Evolutionary conservation across 2,113 vertebrate genomes (phyloP).

Genomic region (Mohoua ochrocephala): DNA sequence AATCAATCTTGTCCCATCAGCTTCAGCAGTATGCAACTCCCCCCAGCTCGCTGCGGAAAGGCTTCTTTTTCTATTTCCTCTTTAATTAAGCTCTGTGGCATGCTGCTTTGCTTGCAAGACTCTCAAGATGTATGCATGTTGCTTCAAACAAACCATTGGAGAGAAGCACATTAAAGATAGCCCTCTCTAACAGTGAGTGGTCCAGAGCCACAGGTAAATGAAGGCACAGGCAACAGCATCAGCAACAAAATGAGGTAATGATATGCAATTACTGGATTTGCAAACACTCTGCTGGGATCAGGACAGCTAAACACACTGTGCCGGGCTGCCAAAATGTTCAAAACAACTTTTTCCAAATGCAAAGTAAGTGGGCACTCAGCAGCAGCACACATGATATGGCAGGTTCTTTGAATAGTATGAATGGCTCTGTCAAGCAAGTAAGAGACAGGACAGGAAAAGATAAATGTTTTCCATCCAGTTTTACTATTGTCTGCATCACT

Average conservation of each 20-base stretch:
- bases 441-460: background rate
- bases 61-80: background rate
- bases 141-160: background rate
- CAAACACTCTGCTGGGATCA: background rate
- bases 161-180: conserved; percentile 10
- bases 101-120: conserved; percentile 1
- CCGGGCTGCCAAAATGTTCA: background rate
- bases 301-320: background rate
- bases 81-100: conserved; percentile 24
- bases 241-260: conserved; percentile 13
- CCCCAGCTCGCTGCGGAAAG: background rate
- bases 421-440: background rate
- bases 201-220: background rate
- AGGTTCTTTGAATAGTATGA: background rate
- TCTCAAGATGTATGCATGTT: background rate
- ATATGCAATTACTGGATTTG: conserved; percentile 15
- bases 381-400: background rate
- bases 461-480: background rate
- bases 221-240: background rate
- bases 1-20: conserved; percentile 2
- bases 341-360: background rate
- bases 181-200: background rate
- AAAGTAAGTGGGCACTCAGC: background rate
- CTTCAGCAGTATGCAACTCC: background rate
- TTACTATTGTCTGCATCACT: background rate